These are phyloP conservation scores for Amphibalanus amphitrite DNA, from an alignment of 1,140 invertebrate genomes.

Conservation along the genomic window DNA sequence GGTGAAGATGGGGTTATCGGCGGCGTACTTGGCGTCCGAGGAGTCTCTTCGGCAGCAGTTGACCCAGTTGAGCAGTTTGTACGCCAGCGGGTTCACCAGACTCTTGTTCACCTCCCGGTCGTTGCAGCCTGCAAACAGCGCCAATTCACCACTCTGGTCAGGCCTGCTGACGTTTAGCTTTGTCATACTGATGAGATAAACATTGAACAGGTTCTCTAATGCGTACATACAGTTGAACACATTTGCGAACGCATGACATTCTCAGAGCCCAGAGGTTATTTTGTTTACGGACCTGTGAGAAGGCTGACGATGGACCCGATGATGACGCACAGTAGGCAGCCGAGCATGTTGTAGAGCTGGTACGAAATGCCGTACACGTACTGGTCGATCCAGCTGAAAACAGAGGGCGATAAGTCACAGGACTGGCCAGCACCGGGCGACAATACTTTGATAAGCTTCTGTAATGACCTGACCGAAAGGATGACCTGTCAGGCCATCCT, in stretches of 20 bases:
- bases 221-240: too few species aligned
- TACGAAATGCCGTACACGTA: constrained; percentile 14
- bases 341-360: constrained; percentile 10
- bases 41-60: not conserved
- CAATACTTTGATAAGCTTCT: too few species aligned
- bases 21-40: not conserved
- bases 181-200: too few species aligned
- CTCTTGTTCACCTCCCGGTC: not conserved
- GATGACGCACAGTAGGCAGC: constrained; percentile 9
- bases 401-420: not conserved
- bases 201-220: too few species aligned
- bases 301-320: constrained; percentile 10
- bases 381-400: constrained; percentile 6
- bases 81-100: not conserved
- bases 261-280: too few species aligned
- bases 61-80: not conserved
- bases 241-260: too few species aligned
- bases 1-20: not conserved
- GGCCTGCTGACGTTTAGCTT: too few species aligned
- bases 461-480: too few species aligned
- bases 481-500: too few species aligned
- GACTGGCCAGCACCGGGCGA: too few species aligned
- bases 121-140: not conserved
- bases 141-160: too few species aligned
- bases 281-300: constrained; percentile 3